Conservation (phyloP, 2,113 vertebrate genomes). For the Oreochromis aureus region DNA sequence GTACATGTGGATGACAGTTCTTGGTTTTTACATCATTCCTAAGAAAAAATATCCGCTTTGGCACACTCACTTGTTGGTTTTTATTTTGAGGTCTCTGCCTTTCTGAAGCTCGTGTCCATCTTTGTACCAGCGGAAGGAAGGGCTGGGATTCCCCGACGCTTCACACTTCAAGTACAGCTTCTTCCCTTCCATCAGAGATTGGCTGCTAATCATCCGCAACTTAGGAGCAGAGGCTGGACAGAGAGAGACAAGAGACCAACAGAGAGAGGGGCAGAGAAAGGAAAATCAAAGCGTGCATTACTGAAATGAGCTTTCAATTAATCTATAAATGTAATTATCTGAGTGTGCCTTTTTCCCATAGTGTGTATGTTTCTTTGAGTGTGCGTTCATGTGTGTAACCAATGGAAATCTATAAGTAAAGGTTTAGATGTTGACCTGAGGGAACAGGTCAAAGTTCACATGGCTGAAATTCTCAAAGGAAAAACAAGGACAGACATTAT, state of each 20-base stretch:
- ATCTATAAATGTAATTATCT: neutral
- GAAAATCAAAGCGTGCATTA: conserved; percentile 19
- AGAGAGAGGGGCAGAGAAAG: neutral
- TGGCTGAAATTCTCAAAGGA: neutral
- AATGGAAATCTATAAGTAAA: neutral
- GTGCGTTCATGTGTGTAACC: neutral
- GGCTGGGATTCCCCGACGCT: conserved; percentile 86
- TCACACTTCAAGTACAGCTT: conserved; percentile 93
- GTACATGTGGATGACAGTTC: neutral
- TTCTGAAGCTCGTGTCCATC: conserved; percentile 93
- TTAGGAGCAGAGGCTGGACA: conserved; percentile 83
- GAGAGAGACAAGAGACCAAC: neutral
- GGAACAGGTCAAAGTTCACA: neutral
- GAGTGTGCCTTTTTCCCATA: neutral
- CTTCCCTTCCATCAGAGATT: conserved; percentile 85
- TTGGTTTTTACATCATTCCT: neutral
- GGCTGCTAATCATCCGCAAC: conserved; percentile 87
- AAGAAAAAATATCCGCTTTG: neutral
- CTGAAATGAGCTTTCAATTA: conserved; percentile 4
- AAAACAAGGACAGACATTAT: neutral
- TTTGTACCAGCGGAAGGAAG: conserved; percentile 94
- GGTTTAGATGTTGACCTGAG: neutral
- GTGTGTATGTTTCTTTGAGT: neutral
- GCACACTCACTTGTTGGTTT: conserved; percentile 89
- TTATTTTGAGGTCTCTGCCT: conserved; percentile 91